Evolutionary conservation across 2,797 vertebrate genomes (phyloP).

Genomic region (Hapalemur alaotrensis): DNA sequence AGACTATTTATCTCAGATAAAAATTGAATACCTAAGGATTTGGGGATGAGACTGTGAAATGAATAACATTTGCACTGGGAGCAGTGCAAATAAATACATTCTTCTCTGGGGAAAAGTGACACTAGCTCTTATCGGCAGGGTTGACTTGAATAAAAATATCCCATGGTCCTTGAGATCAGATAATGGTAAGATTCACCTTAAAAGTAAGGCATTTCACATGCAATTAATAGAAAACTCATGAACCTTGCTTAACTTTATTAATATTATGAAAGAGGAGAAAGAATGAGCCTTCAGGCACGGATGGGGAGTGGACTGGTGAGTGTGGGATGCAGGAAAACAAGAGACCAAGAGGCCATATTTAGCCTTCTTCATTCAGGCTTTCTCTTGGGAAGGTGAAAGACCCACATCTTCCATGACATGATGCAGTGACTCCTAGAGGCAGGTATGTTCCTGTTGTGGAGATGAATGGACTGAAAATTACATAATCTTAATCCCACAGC

Average conservation of each 20-base stretch:
- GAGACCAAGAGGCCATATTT: not conserved
- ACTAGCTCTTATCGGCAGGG: not conserved
- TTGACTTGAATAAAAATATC: not conserved
- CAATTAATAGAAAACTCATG: not conserved
- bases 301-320: too few relatives aligned
- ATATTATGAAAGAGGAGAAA: not conserved
- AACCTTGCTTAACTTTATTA: not conserved
- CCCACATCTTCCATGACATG: rapidly evolving
- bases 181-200: not conserved
- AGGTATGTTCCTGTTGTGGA: not conserved
- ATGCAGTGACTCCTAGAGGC: not conserved
- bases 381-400: not conserved
- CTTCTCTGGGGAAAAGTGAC: not conserved
- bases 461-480: not conserved
- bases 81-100: not conserved
- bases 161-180: not conserved
- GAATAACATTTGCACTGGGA: not conserved
- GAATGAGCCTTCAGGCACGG: not conserved
- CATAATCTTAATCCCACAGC: not conserved
- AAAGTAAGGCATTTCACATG: not conserved
- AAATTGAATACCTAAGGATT: not conserved
- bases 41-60: not conserved
- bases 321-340: not conserved
- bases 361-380: not conserved
- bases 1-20: not conserved